Conservation (phyloP, 1,140 invertebrate genomes). For the Brachystomella parvula region DNA sequence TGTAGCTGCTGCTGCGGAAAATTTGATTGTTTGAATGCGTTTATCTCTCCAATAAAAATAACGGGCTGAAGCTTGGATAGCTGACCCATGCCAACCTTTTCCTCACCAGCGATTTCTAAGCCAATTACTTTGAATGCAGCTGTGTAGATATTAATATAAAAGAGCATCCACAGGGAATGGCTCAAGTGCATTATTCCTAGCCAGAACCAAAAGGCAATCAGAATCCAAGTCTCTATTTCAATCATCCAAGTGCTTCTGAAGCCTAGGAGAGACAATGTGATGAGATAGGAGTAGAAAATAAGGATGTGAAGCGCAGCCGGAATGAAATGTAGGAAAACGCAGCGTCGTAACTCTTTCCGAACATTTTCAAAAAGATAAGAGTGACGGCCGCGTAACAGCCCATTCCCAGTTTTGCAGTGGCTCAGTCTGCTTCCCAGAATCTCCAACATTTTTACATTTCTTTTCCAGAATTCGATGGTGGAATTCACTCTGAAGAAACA, state of each 20-base stretch:
- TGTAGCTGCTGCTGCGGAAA: background rate
- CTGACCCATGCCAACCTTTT: background rate
- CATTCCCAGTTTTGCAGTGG: background rate
- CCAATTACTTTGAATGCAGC: conserved; percentile 13
- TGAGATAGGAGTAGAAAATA: background rate
- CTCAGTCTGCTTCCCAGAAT: background rate
- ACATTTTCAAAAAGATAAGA: conserved; percentile 6
- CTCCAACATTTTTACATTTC: conserved; percentile 11
- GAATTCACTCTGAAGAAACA: background rate
- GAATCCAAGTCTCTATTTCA: conserved; percentile 1
- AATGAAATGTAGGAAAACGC: background rate
- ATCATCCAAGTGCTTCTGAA: background rate
- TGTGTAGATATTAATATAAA: conserved; percentile 26
- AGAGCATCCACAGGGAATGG: conserved; percentile 22
- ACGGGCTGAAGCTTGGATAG: background rate
- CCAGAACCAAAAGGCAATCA: conserved; percentile 10
- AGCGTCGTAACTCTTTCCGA: background rate
- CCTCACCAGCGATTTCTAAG: background rate
- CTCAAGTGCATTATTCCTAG: background rate
- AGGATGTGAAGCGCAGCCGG: background rate
- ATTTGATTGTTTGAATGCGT: background rate
- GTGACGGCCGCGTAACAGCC: background rate
- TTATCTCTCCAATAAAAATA: conserved; percentile 3
- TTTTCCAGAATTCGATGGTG: conserved; percentile 16
- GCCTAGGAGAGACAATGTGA: background rate